Conservation (phyloP, 2,888 invertebrate species). For the Tipula helvola region DNA sequence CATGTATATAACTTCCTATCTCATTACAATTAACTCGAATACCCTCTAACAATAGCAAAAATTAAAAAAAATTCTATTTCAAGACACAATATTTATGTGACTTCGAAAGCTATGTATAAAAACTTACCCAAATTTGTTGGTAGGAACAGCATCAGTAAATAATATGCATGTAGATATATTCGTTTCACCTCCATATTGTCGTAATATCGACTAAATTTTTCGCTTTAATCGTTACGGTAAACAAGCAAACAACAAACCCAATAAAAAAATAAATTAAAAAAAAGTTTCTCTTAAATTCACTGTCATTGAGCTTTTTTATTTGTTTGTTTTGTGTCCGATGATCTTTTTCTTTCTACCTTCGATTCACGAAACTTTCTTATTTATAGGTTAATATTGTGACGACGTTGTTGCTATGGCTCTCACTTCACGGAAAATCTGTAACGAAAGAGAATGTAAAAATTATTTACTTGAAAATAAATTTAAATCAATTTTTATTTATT, state of each 20-base stretch:
- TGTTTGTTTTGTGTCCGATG: neutral
- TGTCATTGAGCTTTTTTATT: neutral
- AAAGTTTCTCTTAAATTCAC: neutral
- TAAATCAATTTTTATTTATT: too few relatives aligned
- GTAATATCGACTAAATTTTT: neutral
- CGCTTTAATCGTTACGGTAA: neutral
- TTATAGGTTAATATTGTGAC: neutral
- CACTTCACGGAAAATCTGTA: neutral
- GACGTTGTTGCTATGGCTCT: neutral
- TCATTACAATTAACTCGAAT: neutral
- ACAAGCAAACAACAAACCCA: neutral
- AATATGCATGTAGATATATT: neutral
- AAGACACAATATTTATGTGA: neutral
- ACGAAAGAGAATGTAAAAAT: neutral
- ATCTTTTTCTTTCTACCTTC: neutral
- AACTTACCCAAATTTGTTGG: slow-evolving; percentile 9
- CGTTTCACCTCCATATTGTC: neutral
- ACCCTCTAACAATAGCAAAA: neutral
- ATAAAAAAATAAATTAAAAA: neutral
- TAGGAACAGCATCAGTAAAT: slow-evolving; percentile 4
- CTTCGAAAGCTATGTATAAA: neutral
- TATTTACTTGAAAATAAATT: neutral
- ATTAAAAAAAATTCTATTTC: too few relatives aligned
- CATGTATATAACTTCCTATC: neutral
- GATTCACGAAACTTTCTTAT: neutral